These are phyloP conservation scores for Montifringilla adamsi DNA, from an alignment of 2,113 vertebrate genomes.

Conservation along the genomic window DNA sequence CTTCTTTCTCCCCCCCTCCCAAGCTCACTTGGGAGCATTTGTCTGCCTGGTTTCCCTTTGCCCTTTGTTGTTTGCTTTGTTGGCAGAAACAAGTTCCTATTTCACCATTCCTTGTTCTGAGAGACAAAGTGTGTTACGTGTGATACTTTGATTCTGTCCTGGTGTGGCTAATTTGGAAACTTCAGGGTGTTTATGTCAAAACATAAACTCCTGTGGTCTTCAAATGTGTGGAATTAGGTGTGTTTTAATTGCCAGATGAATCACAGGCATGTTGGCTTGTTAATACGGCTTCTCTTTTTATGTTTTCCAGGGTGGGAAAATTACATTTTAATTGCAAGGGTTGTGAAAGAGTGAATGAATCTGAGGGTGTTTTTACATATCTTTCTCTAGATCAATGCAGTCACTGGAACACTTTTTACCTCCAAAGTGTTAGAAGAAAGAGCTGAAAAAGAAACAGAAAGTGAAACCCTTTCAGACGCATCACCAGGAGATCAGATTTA, in stretches of 20 bases:
- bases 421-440: slow-evolving; percentile 95
- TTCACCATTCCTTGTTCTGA: background rate
- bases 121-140: background rate
- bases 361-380: background rate
- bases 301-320: background rate
- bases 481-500: slow-evolving; percentile 80
- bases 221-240: background rate
- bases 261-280: background rate
- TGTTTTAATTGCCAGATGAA: background rate
- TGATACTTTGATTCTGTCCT: background rate
- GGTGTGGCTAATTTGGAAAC: background rate
- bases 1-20: fast-evolving
- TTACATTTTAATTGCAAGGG: background rate
- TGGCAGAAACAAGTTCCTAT: background rate
- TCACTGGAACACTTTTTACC: slow-evolving; percentile 90
- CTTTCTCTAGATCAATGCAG: slow-evolving; percentile 86
- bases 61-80: background rate
- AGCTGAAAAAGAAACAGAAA: slow-evolving; percentile 81
- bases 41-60: background rate
- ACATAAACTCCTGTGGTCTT: background rate
- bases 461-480: slow-evolving; percentile 16
- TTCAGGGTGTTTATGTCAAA: fast-evolving
- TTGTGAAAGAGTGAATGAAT: background rate
- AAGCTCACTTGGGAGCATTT: background rate
- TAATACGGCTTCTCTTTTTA: background rate